A percentile compares a stretch with the other conserved stretches of the same genome.
Conservation (phyloP, 1,140 invertebrate species). For the Drosophila guanche region DNA sequence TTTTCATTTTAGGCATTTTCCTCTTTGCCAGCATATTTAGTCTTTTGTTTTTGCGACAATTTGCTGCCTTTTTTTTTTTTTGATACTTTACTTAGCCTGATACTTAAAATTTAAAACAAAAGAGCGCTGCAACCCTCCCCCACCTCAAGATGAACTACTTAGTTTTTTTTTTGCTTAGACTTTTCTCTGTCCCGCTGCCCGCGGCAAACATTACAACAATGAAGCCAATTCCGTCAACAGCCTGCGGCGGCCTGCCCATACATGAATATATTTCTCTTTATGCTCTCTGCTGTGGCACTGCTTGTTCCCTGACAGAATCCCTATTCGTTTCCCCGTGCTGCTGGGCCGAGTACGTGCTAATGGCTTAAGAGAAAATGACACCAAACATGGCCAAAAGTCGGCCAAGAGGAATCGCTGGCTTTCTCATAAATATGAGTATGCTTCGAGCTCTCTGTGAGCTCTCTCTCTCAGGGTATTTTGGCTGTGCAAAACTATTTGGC, state of each 20-base stretch:
- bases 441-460: too few relatives aligned
- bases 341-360: constrained; percentile 71
- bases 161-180: constrained; percentile 41
- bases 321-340: constrained; percentile 32
- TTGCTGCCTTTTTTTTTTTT: constrained; percentile 77
- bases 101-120: constrained; percentile 81
- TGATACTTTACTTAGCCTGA: constrained; percentile 62
- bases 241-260: constrained; percentile 40
- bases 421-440: constrained; percentile 60
- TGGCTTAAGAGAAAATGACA: constrained; percentile 75
- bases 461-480: too few relatives aligned
- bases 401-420: constrained; percentile 48
- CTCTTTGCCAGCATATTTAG: constrained; percentile 69
- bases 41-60: constrained; percentile 77
- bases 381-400: constrained; percentile 69
- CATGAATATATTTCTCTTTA: constrained; percentile 30
- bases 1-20: constrained; percentile 74
- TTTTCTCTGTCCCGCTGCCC: background rate
- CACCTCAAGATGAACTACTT: constrained; percentile 78
- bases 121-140: constrained; percentile 10
- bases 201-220: constrained; percentile 74
- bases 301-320: background rate
- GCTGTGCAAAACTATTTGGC: too few relatives aligned
- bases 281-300: background rate
- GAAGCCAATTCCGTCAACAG: constrained; percentile 72